Conservation (phyloP, 2,888 invertebrate species). For the Nephrotoma appendiculata region DNA sequence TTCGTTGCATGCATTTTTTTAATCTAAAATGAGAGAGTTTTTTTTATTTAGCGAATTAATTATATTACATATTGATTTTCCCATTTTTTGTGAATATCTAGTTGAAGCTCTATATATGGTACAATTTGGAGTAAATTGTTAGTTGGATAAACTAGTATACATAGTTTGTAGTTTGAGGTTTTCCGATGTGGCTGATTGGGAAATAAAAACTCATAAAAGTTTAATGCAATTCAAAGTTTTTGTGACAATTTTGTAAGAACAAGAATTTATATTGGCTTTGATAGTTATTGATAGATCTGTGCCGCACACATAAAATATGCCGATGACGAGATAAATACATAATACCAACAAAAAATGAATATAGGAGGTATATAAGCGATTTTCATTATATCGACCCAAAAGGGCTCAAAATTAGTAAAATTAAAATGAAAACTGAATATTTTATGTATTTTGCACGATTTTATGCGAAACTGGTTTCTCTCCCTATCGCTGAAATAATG, state of each 20-base stretch:
- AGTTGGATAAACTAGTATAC: no score
- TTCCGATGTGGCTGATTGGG: no score
- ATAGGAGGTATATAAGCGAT: not conserved
- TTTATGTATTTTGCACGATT: not conserved
- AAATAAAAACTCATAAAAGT: no score
- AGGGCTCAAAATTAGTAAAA: not conserved
- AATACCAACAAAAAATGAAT: not conserved
- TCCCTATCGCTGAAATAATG: not conserved
- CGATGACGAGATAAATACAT: not conserved
- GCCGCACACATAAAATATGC: not conserved
- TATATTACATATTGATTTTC: not conserved
- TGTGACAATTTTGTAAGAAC: not conserved
- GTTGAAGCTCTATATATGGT: no score
- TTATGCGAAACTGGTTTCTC: not conserved
- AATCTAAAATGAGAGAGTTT: not conserved
- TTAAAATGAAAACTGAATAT: not conserved
- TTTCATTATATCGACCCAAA: not conserved
- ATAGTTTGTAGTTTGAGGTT: no score
- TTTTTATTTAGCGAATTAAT: not conserved
- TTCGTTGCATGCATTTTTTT: not conserved
- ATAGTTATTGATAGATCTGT: not conserved
- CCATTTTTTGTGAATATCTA: not conserved
- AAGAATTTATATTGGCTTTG: not conserved
- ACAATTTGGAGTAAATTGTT: no score
- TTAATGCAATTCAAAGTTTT: not conserved